These are phyloP conservation scores for Ctenicera cuprea DNA, from an alignment of 2,888 invertebrate genomes.

Conservation along the genomic window DNA sequence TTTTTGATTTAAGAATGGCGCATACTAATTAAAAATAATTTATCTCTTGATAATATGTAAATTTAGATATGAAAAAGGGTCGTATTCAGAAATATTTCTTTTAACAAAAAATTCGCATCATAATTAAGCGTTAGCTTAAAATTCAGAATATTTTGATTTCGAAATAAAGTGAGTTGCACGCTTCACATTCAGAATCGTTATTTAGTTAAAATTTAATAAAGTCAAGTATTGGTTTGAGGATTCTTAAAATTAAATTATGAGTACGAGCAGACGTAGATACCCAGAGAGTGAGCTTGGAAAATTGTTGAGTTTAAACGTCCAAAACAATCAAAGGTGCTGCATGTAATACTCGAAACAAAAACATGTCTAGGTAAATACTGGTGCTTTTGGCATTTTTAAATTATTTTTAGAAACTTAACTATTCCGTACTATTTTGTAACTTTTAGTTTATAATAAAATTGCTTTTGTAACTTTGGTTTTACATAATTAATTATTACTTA, in stretches of 20 bases:
- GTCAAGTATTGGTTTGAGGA: constrained; percentile 1
- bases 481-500: no score
- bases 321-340: background rate
- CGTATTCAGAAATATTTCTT: background rate
- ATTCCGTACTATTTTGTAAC: no score
- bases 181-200: constrained; percentile 11
- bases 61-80: background rate
- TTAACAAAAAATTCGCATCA: background rate
- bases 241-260: constrained; percentile 22
- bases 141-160: constrained; percentile 9
- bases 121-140: background rate
- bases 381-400: no score
- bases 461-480: no score
- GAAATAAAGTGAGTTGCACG: background rate
- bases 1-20: background rate
- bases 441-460: no score
- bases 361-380: no score
- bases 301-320: background rate
- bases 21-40: constrained; percentile 11
- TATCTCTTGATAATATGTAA: constrained; percentile 13
- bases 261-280: background rate
- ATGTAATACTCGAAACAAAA: background rate
- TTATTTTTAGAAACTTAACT: no score
- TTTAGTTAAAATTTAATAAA: constrained; percentile 24
- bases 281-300: constrained; percentile 5